Evolutionary conservation across 1,140 invertebrate genomes (phyloP).

Genomic region (Diabrotica undecimpunctata): DNA sequence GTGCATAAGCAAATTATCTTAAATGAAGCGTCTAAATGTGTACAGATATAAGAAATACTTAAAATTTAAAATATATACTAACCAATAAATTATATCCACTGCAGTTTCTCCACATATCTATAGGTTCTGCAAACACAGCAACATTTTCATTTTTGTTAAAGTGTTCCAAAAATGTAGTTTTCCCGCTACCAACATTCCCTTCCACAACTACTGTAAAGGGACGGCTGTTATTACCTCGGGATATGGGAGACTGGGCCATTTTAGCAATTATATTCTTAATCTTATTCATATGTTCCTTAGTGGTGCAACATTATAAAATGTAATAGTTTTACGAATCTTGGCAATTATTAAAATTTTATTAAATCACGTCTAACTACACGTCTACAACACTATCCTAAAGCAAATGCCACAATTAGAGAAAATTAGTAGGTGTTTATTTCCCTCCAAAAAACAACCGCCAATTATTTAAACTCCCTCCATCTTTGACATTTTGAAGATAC

Average conservation of each 20-base stretch:
- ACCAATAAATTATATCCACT: constrained; percentile 70
- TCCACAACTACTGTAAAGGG: constrained; percentile 82
- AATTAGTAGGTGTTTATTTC: too few relatives aligned
- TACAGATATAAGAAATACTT: too few relatives aligned
- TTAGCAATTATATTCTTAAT: constrained; percentile 23
- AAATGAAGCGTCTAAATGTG: too few relatives aligned
- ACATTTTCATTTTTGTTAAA: constrained; percentile 57
- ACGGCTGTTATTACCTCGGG: constrained; percentile 31
- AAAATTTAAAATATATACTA: constrained; percentile 7
- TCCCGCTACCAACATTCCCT: constrained; percentile 90
- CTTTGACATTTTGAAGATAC: too few relatives aligned
- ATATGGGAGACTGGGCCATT: constrained; percentile 18
- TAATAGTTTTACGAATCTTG: constrained; percentile 5
- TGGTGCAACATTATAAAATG: constrained; percentile 3
- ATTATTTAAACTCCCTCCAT: too few relatives aligned
- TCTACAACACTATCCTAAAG: too few relatives aligned
- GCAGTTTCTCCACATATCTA: constrained; percentile 79
- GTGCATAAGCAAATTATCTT: too few relatives aligned
- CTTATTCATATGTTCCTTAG: constrained; percentile 14
- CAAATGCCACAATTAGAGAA: too few relatives aligned
- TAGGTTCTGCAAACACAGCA: constrained; percentile 59
- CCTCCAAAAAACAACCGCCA: too few relatives aligned
- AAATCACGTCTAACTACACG: too few relatives aligned
- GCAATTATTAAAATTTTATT: too few relatives aligned
- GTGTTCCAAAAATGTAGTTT: constrained; percentile 85